Evolutionary conservation across 2,113 vertebrate species (phyloP).

Genomic region (Neodontobutis hainanensis): DNA sequence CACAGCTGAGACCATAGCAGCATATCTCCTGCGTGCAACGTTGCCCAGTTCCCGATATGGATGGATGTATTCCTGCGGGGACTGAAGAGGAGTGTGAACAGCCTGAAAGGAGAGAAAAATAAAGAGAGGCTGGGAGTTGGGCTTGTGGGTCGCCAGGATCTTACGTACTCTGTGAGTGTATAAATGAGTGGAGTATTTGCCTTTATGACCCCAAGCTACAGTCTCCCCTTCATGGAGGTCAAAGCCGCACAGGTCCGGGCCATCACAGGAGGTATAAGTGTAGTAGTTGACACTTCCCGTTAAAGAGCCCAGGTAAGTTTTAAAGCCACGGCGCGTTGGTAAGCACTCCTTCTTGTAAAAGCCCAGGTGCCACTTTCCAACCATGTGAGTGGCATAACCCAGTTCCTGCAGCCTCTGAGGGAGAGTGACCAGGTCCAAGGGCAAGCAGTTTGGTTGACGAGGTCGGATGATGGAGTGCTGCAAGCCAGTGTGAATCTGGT

Average conservation of each 20-base stretch:
- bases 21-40: slow-evolving; percentile 89
- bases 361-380: slow-evolving; percentile 98
- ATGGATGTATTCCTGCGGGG: slow-evolving; percentile 91
- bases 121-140: slow-evolving; percentile 86
- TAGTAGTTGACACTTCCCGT: slow-evolving; percentile 97
- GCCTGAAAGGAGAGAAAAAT: slow-evolving; percentile 97
- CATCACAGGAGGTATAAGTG: slow-evolving; percentile 92
- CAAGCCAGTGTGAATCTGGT: slow-evolving; percentile 97
- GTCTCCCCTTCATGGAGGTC: slow-evolving; percentile 94
- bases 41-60: slow-evolving; percentile 90
- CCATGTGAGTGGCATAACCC: slow-evolving; percentile 97
- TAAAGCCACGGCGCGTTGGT: slow-evolving; percentile 92
- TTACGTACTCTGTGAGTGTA: slow-evolving; percentile 89
- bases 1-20: slow-evolving; percentile 95
- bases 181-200: slow-evolving; percentile 95
- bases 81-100: slow-evolving; percentile 93
- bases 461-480: slow-evolving; percentile 98
- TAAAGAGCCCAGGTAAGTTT: slow-evolving; percentile 95
- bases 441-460: slow-evolving; percentile 94
- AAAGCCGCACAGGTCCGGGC: slow-evolving; percentile 87
- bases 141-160: slow-evolving; percentile 89
- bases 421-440: slow-evolving; percentile 90
- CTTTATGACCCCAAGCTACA: slow-evolving; percentile 88
- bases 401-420: slow-evolving; percentile 93
- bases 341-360: slow-evolving; percentile 97